Evolutionary conservation across 2,113 vertebrate species (phyloP).

Genomic region (Sphaerodactylus townsendi): DNA sequence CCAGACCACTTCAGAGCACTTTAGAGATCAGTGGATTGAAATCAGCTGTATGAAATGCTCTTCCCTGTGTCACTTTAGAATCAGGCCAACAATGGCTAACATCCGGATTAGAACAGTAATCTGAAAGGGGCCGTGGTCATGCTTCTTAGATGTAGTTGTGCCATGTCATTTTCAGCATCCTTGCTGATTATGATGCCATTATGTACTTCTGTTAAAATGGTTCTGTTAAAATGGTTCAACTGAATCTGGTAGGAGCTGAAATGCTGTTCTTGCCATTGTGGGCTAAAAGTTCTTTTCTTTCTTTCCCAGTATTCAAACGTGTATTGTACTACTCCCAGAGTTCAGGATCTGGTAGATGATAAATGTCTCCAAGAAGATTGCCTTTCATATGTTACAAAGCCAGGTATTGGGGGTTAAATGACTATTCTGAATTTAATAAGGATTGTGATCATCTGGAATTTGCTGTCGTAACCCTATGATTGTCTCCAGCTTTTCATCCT

Average conservation of each 20-base stretch:
- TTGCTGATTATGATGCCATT: neutral
- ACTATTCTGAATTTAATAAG: neutral
- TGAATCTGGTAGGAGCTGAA: neutral
- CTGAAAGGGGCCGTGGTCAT: no score
- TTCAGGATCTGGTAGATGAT: slow-evolving; percentile 94
- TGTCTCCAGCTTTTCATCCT: neutral
- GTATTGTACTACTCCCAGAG: slow-evolving; percentile 94
- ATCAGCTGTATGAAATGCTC: no score
- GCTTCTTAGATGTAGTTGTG: neutral
- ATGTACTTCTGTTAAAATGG: neutral
- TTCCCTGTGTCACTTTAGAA: no score
- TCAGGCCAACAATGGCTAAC: no score
- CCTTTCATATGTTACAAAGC: slow-evolving; percentile 89
- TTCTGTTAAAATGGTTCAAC: neutral
- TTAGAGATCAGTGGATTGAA: no score
- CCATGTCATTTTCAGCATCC: neutral
- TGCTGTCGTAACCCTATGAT: neutral
- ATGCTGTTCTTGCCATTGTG: neutral
- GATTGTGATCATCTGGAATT: neutral
- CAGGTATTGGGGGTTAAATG: slow-evolving; percentile 74
- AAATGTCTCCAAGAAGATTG: slow-evolving; percentile 94
- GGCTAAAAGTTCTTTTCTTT: neutral
- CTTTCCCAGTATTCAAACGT: slow-evolving; percentile 91
- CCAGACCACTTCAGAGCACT: no score
- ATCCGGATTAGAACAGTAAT: no score